A percentile compares a stretch with the other conserved stretches of the same genome.
Evolutionary conservation across 2,888 invertebrate species (phyloP).

Genomic region (Ceramica pisi): DNA sequence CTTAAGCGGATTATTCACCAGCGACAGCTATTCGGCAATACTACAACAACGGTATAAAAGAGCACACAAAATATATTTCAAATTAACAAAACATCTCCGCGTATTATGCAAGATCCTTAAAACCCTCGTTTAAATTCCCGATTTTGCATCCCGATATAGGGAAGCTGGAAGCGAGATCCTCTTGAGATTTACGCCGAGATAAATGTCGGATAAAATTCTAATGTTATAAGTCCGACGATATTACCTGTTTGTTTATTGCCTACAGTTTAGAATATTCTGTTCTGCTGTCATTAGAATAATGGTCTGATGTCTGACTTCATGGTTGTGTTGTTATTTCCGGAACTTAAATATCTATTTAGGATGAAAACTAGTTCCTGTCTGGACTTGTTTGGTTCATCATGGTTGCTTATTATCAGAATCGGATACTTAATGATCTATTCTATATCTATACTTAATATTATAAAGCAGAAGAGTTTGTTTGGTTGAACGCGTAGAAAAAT

Average conservation of each 20-base stretch:
- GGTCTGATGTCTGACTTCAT: conserved; percentile 7
- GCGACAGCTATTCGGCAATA: too few relatives aligned
- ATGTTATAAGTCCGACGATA: conserved; percentile 37
- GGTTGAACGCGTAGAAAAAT: too few relatives aligned
- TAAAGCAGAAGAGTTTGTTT: too few relatives aligned
- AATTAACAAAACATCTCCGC: conserved; percentile 6
- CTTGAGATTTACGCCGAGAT: conserved; percentile 44
- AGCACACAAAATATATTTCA: neutral
- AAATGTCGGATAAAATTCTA: conserved; percentile 54
- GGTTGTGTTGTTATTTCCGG: neutral
- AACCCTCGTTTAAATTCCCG: conserved; percentile 38
- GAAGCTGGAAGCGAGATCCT: conserved; percentile 22
- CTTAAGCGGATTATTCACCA: too few relatives aligned
- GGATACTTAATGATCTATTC: too few relatives aligned
- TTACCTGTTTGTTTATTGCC: conserved; percentile 36
- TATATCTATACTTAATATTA: too few relatives aligned
- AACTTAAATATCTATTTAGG: too few relatives aligned
- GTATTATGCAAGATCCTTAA: conserved; percentile 22
- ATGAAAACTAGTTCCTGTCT: too few relatives aligned
- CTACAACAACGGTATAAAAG: too few relatives aligned
- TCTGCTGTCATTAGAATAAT: conserved; percentile 25
- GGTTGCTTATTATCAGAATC: too few relatives aligned
- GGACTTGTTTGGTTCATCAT: too few relatives aligned
- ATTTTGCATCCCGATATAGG: conserved; percentile 37
- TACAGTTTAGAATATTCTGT: conserved; percentile 17